Percentiles rank a stretch among this genome's conserved stretches.
Evolutionary conservation across 2,888 invertebrate species (phyloP).

Genomic region (Opisthograptis luteolata): DNA sequence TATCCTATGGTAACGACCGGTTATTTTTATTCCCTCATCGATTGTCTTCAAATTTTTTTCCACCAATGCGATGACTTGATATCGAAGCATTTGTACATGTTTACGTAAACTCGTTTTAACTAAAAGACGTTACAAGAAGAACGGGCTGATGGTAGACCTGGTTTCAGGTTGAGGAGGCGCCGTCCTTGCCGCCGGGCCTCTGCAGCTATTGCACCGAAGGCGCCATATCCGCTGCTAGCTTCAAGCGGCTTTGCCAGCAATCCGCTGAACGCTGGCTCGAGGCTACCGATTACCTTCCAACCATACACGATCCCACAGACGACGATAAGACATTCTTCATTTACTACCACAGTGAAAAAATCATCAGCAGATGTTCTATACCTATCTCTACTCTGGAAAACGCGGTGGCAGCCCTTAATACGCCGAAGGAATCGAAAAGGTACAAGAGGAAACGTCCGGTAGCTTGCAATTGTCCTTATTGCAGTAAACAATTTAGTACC

Average conservation of each 20-base stretch:
- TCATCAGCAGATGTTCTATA: constrained; percentile 29
- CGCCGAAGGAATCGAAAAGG: background rate
- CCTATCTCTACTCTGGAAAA: constrained; percentile 30
- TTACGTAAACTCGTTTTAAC: background rate
- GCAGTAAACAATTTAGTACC: constrained; percentile 26
- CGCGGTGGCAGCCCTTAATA: constrained; percentile 34
- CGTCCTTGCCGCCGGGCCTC: constrained; percentile 57
- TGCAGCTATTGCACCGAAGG: constrained; percentile 62
- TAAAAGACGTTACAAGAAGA: constrained; percentile 8
- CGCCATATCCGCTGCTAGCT: constrained; percentile 52
- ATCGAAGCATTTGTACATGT: background rate
- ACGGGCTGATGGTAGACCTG: constrained; percentile 69
- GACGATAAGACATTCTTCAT: constrained; percentile 56
- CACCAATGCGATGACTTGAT: background rate
- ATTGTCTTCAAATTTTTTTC: background rate
- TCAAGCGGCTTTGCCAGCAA: constrained; percentile 54
- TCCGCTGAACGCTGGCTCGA: constrained; percentile 59
- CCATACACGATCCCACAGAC: constrained; percentile 38
- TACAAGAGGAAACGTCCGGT: background rate
- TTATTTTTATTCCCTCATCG: no score
- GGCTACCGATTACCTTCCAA: constrained; percentile 43
- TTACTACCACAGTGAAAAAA: constrained; percentile 46
- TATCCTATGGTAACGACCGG: no score
- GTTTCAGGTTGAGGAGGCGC: constrained; percentile 73
- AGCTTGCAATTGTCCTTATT: constrained; percentile 21